Evolutionary conservation across 2,113 vertebrate species (phyloP).

Genomic region (Indicator maculatus): DNA sequence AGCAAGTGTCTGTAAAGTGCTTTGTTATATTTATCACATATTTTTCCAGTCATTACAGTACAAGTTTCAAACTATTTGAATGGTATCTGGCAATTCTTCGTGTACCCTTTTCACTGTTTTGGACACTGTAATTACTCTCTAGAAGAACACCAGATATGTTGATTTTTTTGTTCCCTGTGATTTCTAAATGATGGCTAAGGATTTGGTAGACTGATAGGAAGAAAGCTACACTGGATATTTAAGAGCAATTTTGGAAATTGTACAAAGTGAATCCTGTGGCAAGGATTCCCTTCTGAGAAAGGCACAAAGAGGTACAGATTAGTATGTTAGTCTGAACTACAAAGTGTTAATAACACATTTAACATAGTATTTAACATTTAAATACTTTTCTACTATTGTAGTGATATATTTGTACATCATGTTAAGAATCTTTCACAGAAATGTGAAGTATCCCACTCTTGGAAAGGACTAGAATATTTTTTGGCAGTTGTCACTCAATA

Average conservation of each 20-base stretch:
- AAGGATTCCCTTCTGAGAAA: neutral
- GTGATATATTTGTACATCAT: neutral
- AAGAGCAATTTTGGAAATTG: constrained; percentile 18
- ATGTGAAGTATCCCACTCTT: neutral
- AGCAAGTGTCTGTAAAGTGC: neutral
- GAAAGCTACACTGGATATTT: neutral
- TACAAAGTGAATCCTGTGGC: neutral
- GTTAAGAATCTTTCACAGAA: neutral
- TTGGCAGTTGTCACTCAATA: neutral
- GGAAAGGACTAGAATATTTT: neutral
- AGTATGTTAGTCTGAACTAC: neutral
- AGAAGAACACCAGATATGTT: neutral
- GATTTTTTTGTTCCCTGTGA: neutral
- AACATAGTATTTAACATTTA: no score
- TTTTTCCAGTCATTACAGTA: neutral
- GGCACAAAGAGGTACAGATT: constrained; percentile 25
- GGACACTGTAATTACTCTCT: neutral
- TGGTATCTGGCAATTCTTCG: neutral
- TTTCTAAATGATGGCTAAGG: neutral
- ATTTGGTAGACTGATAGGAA: constrained; percentile 12
- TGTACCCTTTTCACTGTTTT: neutral
- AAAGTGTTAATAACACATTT: neutral
- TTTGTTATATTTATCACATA: neutral
- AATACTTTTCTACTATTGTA: neutral
- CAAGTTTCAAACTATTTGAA: neutral